Evolutionary conservation across 2,797 vertebrate genomes (phyloP), one percentile per base, ranked within the genome.

Genomic region (Diplodus sargus): DNA sequence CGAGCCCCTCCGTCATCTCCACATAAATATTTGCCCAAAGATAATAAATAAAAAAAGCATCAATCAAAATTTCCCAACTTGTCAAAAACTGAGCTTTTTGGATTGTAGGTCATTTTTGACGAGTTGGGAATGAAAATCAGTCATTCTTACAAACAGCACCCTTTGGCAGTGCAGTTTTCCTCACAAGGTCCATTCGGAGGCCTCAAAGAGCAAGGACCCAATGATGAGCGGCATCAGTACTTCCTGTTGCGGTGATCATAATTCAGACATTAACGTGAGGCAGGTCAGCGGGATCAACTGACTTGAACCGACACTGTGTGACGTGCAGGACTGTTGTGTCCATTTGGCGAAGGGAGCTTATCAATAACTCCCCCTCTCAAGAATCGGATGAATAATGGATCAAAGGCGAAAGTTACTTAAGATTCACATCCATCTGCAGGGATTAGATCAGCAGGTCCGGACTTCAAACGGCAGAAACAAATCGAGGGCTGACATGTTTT

Each of bases 381-480:
- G 84, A 57, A 87, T 87, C 78, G 45, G 89, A 85, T 90, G 82
- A 96, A 96, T 94, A 93, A 94, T 95, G 91, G 74, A 93, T 95
- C 84, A 91, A 89, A 93, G 89, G 82, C 81, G 87, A 92, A 90
- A 86, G 60, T 88, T 86, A 73, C 92, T 94, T 93, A 94, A 93
- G 88, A 88, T 91, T 84, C 85, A 63, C 89, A 91, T 94, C 92
- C 85, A 86, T 95, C 87, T 81, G 83, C 39, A 89, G 56, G 89
- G 84, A 88, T 89, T 81, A 77, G 84, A 90, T 88, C 90, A 89
- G 83, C 90, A 84, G 91, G 84, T 82, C 84, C 65, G 43, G 87
- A 92, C 93, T 92, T 93, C 91, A 95, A 95, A 88, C 75, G 57
- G 81, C 68, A 89, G 81, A 85, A 91, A 89, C 89, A 89, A 86